Evolutionary conservation across 2,888 invertebrate species (phyloP), one percentile per base, ranked within the genome.

Genomic region (Leucania comma): DNA sequence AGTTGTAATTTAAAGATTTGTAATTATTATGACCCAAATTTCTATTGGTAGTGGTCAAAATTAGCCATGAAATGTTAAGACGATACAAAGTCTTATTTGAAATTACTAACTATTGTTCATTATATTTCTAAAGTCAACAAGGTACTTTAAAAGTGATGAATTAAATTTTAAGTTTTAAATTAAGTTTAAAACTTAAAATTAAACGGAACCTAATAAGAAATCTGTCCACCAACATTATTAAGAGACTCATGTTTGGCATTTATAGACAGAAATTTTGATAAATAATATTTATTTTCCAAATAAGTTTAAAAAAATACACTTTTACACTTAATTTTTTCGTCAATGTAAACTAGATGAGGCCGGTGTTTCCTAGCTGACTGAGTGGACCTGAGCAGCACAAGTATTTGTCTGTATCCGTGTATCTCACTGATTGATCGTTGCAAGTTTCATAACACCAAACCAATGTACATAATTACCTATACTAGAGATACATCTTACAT

Each of bases 361-460:
- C 29, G 4, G 4, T 29, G 29, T 29, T 29, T 29, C 29, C 29
- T 29, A 29, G 29, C 29, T 29, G 29, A 29, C 29, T 29, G 29
- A 29, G 29, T 29, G 29, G 29, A 29, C 29, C 29, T 29, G 29
- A 3, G 3, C 29, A 29, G 29, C 29, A 4, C 29, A 2, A 29
- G 4, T 4, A 29, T 29, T 29, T 29, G 4, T 29, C 29, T 3
- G 29, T n/a, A n/a, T n/a, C n/a, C n/a, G n/a, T n/a, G n/a, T n/a
- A n/a, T n/a, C n/a, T n/a, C n/a, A n/a, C 29, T 29, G 29, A 29
- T 4, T n/a, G 8, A 10, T 20, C 0, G 26, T 1, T 38, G 4
- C 20, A 29, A n/a, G 10, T 24, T 46, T 2, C 14, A 3, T 5
- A 32, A 8, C 8, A 67, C 42, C 68, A 68, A 26, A 68, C 68